phyloP scores from a whole-genome alignment of 1,140 invertebrate genomes.

The Cydia strobilella region DNA sequence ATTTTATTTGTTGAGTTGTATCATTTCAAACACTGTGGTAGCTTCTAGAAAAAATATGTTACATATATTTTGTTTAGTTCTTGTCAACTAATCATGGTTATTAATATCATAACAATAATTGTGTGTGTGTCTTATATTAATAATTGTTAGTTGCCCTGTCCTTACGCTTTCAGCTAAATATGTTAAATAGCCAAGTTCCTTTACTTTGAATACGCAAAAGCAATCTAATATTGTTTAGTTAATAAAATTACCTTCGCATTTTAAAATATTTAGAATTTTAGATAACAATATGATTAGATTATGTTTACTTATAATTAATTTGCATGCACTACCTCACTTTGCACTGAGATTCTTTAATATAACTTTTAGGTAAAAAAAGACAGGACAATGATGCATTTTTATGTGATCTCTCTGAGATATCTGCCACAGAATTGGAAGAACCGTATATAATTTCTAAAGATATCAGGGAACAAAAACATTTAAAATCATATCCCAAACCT shows the following conservation, averaged over 20 bases:
- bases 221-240: neutral
- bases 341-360: slow-evolving; percentile 38
- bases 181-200: neutral
- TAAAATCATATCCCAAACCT: slow-evolving; percentile 50
- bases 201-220: neutral
- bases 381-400: slow-evolving; percentile 41
- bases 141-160: too few species aligned
- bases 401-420: slow-evolving; percentile 56
- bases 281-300: neutral
- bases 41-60: too few species aligned
- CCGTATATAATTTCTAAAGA: slow-evolving; percentile 43
- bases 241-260: neutral
- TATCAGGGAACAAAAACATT: slow-evolving; percentile 44
- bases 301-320: neutral
- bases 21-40: too few species aligned
- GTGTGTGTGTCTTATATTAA: too few species aligned
- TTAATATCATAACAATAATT: neutral
- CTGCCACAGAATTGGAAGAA: slow-evolving; percentile 55
- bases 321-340: slow-evolving; percentile 7
- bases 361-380: slow-evolving; percentile 60
- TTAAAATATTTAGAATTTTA: neutral
- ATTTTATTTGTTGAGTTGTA: too few species aligned
- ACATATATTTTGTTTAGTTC: too few species aligned
- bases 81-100: too few species aligned
- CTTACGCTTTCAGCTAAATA: neutral